Evolutionary conservation across 2,113 vertebrate genomes (phyloP), one percentile per base, ranked within the genome.

Genomic region (Phrynosoma platyrhinos): DNA sequence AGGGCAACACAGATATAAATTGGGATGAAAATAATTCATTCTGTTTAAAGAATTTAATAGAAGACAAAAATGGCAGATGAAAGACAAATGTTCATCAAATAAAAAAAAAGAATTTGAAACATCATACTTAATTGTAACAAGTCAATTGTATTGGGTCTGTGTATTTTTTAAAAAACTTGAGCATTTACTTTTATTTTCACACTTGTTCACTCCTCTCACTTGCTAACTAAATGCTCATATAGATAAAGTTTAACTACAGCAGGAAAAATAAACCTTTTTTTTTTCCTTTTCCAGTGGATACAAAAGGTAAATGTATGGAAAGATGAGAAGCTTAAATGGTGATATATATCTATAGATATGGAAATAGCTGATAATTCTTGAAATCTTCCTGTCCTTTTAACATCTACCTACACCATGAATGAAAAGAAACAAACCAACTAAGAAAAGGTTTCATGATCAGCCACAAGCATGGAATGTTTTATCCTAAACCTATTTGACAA

Each of bases 241-340:
- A 90, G 87, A 87, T 30, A 71, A 83, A 89, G 69, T 23, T 77
- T 20, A 62, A 81, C 85, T 8, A 88, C 47, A 90, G 4, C 0
- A 83, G 87, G 12, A 88, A 88, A 90, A 88, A 88, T 1, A 42
- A 78, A n/a, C 0, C 0, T 76, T 16, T 83, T 84, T 84, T n/a
- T n/a, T n/a, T n/a, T 72, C 72, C 18, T 53, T 47, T 20, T 66
- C 47, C 40, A 58, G 9, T 14, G 52, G 27, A 79, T 83, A 79
- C 0, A 0, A 58, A 36, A 72, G 0, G 72, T n/a, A 84, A 88
- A 55, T 3, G 14, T 6, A 85, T 42, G 36, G 68, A 0, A 0
- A 94, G 42, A 14, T 21, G 79, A 78, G 32, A 2, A 80, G 75
- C 82, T 76, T 5, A 42, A 9, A 72, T 3, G 9, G 58, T 1